Evolutionary conservation across 2,797 vertebrate genomes (phyloP), one percentile per base, ranked within the genome.

Genomic region (Schizothorax lantsangensis): DNA sequence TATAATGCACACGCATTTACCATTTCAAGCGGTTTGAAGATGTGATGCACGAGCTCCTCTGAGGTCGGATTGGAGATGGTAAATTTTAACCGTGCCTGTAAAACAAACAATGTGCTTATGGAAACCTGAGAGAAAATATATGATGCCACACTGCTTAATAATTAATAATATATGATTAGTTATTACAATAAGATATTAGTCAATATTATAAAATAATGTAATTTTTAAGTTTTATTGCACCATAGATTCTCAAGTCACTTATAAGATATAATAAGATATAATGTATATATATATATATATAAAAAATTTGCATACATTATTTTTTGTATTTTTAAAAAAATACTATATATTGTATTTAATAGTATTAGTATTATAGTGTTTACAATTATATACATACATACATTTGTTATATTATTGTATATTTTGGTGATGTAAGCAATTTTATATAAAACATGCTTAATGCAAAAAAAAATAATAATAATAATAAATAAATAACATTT

Each of bases 1-100:
- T 40, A 38, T 43, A 33, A 45, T 8, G 40, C 71, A n/a, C 26
- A 49, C 2, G 12, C 52, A 52, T 96, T 96, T 92, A 97, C 97
- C 94, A 96, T 96, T 49, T 97, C 95, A 78, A 98, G 92, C 38
- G 97, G 97, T 83, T 94, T 96, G 87, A 97, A 97, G 11, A 98
- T 89, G 40, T 97, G 95, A 84, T 97, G 97, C 45, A 97, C 87
- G 0, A 98, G 95, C 85, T 98, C 97, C 19, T 95, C 92, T 0
- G 97, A 96, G 21, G 95, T 96, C 2, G 97, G 97, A 81, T 94
- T 95, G 79, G 94, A 73, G 74, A 98, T 97, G 89, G 94, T 92
- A 14, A 93, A 89, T 71, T 95, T 96, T 88, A 98, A 92, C 78
- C 93, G 94, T 12, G 96, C 97, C 97, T 98, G 75, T 14, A 33